Base-by-base conservation (phyloP, 2,113 vertebrate genomes). In the Colaptes auratus region DNA sequence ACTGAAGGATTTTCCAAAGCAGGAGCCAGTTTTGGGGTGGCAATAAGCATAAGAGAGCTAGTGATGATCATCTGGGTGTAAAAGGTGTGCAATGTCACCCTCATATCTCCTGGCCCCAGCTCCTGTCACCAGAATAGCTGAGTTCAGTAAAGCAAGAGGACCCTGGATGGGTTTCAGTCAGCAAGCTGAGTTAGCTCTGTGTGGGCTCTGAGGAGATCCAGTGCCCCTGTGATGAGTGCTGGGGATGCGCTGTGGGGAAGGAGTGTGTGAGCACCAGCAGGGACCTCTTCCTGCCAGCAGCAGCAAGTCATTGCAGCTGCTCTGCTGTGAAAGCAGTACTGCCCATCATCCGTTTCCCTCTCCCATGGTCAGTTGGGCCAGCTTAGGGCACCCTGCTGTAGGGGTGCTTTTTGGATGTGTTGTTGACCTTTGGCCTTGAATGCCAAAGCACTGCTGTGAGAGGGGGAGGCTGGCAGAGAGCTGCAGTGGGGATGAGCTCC, bases 291-390 rank as follows among this genome's bases (percentile, higher is more conserved):
- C 64, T 81, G 53, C 42, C 36, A 48, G 44, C 64, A 81, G 20
- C 63, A 66, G 56, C 18, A 61, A 27, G 20, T 50, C 17, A 18
- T 3, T 16, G 69, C 33, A 13, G 84, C 21, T 0, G 1, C 17
- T 69, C 48, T 65, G 44, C 20, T 6, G 0, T 30, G 23, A 20
- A 25, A 25, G 23, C 23, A 25, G 23, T 1, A 0, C 53, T 70
- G 10, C 3, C 56, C 69, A 10, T 4, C 18, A 2, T 36, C 31
- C 19, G 5, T 15, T 33, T 76, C 42, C 44, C 25, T 39, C 53
- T 76, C 9, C 15, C 3, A 0, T 24, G 27, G 46, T 23, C 30
- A 2, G 0, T 44, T 1, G 1, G 50, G 27, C n/a, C 44, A 28
- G 23, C 58, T 87, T 36, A 46, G 44, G 44, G 7, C 0, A 2